phyloP scores from a whole-genome alignment of 2,113 vertebrate species.

The Anoura caudifer region DNA sequence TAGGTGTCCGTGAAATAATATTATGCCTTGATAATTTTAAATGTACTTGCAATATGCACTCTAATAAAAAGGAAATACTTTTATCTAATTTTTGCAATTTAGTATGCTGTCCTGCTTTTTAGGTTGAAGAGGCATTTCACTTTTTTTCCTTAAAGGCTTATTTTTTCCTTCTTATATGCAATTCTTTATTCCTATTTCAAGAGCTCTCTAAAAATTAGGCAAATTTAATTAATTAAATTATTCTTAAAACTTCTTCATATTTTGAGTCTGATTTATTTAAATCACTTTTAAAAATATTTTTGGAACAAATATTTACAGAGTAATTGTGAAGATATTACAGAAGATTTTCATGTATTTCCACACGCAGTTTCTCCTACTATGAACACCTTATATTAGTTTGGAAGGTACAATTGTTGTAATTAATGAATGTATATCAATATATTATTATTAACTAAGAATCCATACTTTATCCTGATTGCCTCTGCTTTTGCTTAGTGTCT shows the following conservation, averaged over 20 bases:
- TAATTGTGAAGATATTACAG: background rate
- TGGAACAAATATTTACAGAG: background rate
- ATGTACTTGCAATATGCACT: background rate
- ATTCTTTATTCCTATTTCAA: background rate
- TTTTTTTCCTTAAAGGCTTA: background rate
- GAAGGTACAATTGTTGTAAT: background rate
- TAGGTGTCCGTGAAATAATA: background rate
- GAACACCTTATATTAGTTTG: background rate
- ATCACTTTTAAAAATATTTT: background rate
- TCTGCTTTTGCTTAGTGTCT: background rate
- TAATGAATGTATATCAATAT: background rate
- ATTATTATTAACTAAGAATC: background rate
- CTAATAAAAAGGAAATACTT: background rate
- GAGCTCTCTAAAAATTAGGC: background rate
- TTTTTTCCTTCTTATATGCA: background rate
- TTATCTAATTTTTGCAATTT: background rate
- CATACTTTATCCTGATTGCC: background rate
- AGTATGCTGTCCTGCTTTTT: background rate
- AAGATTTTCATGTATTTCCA: background rate
- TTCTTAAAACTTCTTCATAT: background rate
- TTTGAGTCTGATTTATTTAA: background rate
- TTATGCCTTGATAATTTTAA: constrained; percentile 25
- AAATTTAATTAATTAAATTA: background rate
- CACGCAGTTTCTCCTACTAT: background rate
- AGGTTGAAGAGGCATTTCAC: background rate